Conservation (phyloP, 2,888 invertebrate genomes). For the Amphimallon solstitiale region DNA sequence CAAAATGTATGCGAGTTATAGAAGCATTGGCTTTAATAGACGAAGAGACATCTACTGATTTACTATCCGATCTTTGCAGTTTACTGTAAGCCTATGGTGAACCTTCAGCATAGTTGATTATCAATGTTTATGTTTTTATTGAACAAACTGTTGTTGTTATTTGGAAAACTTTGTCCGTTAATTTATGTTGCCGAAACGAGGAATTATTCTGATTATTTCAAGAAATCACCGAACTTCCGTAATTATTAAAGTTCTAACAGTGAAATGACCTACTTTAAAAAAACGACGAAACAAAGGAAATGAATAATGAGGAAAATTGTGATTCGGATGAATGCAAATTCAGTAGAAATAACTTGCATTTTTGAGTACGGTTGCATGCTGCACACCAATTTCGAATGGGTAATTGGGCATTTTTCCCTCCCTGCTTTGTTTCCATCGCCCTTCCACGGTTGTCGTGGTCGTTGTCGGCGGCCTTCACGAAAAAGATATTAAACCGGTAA, state of each 20-base stretch:
- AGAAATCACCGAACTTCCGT: constrained; percentile 7
- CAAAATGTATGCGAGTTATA: no score
- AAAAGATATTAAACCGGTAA: constrained; percentile 31
- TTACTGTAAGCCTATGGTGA: no score
- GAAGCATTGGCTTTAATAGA: no score
- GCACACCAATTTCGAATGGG: constrained; percentile 16
- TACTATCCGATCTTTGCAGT: no score
- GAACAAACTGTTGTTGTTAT: no score
- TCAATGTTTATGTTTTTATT: no score
- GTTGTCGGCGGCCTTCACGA: not conserved
- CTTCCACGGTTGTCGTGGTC: not conserved
- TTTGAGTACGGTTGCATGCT: constrained; percentile 25
- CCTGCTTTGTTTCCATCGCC: not conserved
- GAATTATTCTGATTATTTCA: constrained; percentile 1
- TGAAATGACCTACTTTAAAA: constrained; percentile 16
- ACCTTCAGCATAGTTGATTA: no score
- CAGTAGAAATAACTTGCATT: constrained; percentile 23
- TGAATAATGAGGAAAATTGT: constrained; percentile 24
- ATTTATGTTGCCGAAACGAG: not conserved
- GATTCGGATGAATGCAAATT: constrained; percentile 23
- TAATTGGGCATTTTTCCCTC: constrained; percentile 19
- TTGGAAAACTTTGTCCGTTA: no score
- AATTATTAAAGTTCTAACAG: constrained; percentile 13
- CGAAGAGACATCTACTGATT: no score
- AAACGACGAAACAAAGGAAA: constrained; percentile 11